A percentile compares a stretch with the other conserved stretches of the same genome.
These are phyloP conservation scores for Streblospio benedicti DNA, from an alignment of 1,140 invertebrate species.

Conservation along the genomic window DNA sequence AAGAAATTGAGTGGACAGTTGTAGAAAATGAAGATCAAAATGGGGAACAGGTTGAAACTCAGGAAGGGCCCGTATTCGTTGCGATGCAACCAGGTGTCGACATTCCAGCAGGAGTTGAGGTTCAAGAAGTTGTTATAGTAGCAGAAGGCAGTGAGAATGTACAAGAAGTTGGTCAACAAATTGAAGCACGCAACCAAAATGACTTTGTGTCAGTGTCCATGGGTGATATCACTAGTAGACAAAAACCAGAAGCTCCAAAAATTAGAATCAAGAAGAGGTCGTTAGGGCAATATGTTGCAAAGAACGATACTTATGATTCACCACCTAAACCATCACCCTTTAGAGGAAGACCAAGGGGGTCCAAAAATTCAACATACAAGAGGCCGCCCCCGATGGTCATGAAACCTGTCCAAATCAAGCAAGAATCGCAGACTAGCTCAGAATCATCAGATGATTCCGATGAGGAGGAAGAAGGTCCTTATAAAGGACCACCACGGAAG, in stretches of 20 bases:
- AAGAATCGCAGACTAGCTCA: background rate
- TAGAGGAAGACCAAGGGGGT: background rate
- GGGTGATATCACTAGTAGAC: background rate
- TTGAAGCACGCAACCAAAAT: background rate
- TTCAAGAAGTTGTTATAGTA: slow-evolving; percentile 4
- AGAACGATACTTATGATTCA: background rate
- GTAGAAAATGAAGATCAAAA: background rate
- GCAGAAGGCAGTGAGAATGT: background rate
- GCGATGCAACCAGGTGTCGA: slow-evolving; percentile 10
- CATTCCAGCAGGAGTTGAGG: background rate
- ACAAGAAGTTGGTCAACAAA: background rate
- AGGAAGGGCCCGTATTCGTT: background rate
- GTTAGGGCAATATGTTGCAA: background rate
- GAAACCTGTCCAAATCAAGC: background rate
- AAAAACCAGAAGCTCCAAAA: background rate
- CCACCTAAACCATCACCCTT: background rate
- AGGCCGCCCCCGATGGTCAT: background rate
- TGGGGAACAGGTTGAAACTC: background rate
- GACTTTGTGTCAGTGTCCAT: background rate
- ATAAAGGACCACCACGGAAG: background rate
- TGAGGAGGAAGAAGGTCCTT: background rate
- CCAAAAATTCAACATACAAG: background rate
- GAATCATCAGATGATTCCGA: slow-evolving; percentile 6
- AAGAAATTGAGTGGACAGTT: background rate
- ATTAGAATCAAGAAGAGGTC: background rate